phyloP scores from a whole-genome alignment of 2,797 vertebrate species.

The Sebastes steindachneri region DNA sequence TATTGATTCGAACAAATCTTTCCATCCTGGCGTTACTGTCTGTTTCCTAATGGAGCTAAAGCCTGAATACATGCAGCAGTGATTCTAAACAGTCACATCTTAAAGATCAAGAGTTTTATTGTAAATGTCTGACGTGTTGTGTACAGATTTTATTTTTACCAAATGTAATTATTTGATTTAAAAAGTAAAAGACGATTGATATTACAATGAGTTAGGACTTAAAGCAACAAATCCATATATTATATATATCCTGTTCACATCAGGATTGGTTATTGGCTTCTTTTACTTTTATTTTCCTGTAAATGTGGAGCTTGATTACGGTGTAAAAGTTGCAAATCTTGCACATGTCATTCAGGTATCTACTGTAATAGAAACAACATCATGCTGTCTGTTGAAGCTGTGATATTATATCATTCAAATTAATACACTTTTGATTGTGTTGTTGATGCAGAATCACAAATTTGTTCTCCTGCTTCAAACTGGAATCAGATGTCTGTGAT shows the following conservation, averaged over 20 bases:
- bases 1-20: constrained; percentile 87
- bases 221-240: not conserved
- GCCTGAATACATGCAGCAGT: constrained; percentile 80
- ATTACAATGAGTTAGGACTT: not conserved
- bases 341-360: not conserved
- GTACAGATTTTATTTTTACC: not conserved
- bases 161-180: not conserved
- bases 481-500: not conserved
- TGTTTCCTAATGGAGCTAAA: constrained; percentile 91
- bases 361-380: not conserved
- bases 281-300: not conserved
- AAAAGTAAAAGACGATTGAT: not conserved
- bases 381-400: not conserved
- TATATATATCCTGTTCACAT: not conserved
- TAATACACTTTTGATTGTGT: not conserved
- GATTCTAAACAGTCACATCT: constrained; percentile 52
- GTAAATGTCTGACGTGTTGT: not conserved
- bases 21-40: constrained; percentile 89
- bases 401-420: not conserved
- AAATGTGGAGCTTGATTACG: not conserved
- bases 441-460: constrained; percentile 59
- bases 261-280: no score
- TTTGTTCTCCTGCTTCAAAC: not conserved
- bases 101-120: constrained; percentile 58
- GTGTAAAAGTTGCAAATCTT: not conserved